Evolutionary conservation across 2,888 invertebrate genomes (phyloP), one percentile per base, ranked within the genome.

Genomic region (Achlya flavicornis): DNA sequence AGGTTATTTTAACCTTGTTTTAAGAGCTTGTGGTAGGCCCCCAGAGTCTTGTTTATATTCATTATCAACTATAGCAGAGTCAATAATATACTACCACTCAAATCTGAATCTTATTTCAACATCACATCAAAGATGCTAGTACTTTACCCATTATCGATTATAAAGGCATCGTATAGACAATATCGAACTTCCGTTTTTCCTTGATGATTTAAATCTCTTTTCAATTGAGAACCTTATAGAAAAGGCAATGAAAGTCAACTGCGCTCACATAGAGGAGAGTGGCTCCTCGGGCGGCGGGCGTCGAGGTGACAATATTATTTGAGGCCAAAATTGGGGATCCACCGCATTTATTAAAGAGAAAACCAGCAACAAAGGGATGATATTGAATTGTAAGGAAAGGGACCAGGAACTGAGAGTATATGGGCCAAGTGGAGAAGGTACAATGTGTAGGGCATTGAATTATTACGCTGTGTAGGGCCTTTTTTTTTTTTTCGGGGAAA

Each of bases 331-430:
- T 90, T 90, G 90, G 86, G 87, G 88, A 82, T 81, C 83, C 83
- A 66, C 84, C 86, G 91, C 92, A 90, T 92, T 92, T 92, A 93
- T 92, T 93, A 93, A 90, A 91, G 88, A 87, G 90, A 90, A 89
- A 90, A 91, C 91, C 91, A 87, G 88, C 92, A 91, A 93, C 93
- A 93, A 92, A 93, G 92, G 92, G 88, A 90, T 89, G 80, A 92
- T 93, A 93, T 93, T 93, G 93, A 92, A 92, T 92, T 91, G 92
- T 91, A 88, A 89, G 88, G 86, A 83, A 86, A 83, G 72, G 77
- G 64, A 64, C 79, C 48, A 8, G 68, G 82, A 88, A 67, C 63
- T 53, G 62, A 48, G 70, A 77, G 77, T 61, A 38, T 41, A 26
- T 59, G 60, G 43, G 35, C 35, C 41, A 12, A 53, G 26, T 74